Conservation (phyloP, 2,797 vertebrate species). For the Capromys pilorides region DNA sequence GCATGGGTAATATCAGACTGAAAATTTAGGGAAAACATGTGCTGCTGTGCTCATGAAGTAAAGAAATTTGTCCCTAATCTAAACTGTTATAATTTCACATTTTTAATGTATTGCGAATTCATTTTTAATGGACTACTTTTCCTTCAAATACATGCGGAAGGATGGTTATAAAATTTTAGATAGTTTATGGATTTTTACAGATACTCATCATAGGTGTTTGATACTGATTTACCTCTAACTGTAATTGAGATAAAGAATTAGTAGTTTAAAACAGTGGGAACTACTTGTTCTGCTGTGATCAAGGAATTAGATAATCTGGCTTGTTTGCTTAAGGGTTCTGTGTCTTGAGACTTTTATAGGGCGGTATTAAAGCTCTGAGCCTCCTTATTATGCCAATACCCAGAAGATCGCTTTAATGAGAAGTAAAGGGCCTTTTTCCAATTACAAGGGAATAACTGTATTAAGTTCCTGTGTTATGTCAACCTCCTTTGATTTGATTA, state of each 20-base stretch:
- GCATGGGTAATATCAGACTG: neutral
- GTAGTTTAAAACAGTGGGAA: slow-evolving; percentile 77
- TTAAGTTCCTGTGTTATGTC: slow-evolving; percentile 96
- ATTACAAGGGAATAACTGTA: slow-evolving; percentile 91
- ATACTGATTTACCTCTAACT: slow-evolving; percentile 67
- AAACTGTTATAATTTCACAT: slow-evolving; percentile 36
- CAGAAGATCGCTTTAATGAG: slow-evolving; percentile 88
- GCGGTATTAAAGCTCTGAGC: slow-evolving; percentile 83
- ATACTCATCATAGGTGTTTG: slow-evolving; percentile 19
- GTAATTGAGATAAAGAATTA: slow-evolving; percentile 76
- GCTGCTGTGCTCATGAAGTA: neutral
- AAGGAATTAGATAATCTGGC: slow-evolving; percentile 83
- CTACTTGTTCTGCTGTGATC: slow-evolving; percentile 79
- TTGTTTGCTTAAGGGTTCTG: slow-evolving; percentile 83
- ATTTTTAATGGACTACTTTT: slow-evolving; percentile 58
- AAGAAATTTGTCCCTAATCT: neutral
- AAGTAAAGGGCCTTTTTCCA: slow-evolving; percentile 90
- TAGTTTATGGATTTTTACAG: slow-evolving; percentile 1
- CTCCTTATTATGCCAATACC: slow-evolving; percentile 86
- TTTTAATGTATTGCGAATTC: slow-evolving; percentile 60
- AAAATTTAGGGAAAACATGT: slow-evolving; percentile 39
- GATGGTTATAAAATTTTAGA: slow-evolving; percentile 30
- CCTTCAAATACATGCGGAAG: slow-evolving; percentile 42
- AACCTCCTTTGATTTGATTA: slow-evolving; percentile 96
- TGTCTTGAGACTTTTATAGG: slow-evolving; percentile 84